These are phyloP conservation scores for Cataglyphis albicans DNA, from an alignment of 2,888 invertebrate species.

Conservation along the genomic window DNA sequence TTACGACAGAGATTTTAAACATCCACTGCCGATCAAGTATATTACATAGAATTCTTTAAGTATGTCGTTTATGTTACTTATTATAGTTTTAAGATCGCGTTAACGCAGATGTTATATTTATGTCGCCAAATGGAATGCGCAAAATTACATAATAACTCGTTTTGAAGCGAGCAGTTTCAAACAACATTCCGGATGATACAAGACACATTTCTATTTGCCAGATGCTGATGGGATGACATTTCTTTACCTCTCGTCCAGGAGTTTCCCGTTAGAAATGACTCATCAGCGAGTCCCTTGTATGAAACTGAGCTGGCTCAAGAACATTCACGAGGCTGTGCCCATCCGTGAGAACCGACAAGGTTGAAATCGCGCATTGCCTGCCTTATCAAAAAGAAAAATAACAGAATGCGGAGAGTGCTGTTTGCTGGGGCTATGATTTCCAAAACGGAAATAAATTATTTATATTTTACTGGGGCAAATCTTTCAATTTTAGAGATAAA, in stretches of 20 bases:
- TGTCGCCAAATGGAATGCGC: slow-evolving; percentile 19
- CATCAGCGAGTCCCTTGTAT: slow-evolving; percentile 45
- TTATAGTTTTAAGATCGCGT: slow-evolving; percentile 36
- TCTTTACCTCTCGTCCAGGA: slow-evolving; percentile 34
- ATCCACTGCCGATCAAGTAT: slow-evolving; percentile 1
- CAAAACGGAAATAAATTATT: not conserved
- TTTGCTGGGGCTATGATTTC: not conserved
- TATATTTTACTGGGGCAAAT: too few relatives aligned
- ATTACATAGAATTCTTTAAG: not conserved
- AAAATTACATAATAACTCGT: slow-evolving; percentile 33
- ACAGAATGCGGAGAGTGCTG: not conserved
- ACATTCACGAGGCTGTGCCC: slow-evolving; percentile 4
- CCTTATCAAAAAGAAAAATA: slow-evolving; percentile 11
- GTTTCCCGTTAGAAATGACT: slow-evolving; percentile 68
- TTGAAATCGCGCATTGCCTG: slow-evolving; percentile 17
- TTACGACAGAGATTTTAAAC: not conserved
- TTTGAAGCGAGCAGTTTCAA: not conserved
- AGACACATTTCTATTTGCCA: slow-evolving; percentile 28
- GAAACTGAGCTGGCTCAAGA: slow-evolving; percentile 52
- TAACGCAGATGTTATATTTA: slow-evolving; percentile 36
- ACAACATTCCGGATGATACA: slow-evolving; percentile 33
- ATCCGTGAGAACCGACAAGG: slow-evolving; percentile 36
- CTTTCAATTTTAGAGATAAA: not conserved
- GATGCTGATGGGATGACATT: slow-evolving; percentile 47
- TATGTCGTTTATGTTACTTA: not conserved